Base-by-base conservation (phyloP, 2,797 vertebrate species). In the Esox lucius region DNA sequence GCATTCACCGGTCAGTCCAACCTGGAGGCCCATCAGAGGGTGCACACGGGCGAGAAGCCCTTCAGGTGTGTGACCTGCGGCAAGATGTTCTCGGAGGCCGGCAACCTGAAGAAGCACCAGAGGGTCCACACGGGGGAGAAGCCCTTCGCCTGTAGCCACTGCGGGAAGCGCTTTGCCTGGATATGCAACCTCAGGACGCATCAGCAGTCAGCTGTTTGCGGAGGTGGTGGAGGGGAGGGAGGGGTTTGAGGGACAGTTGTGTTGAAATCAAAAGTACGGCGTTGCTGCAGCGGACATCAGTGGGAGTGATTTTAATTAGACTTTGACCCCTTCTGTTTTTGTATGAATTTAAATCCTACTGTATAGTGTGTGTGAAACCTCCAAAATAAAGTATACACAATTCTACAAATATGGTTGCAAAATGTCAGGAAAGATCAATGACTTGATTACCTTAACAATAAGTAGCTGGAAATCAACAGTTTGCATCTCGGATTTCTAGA, bases 81-180 rank as follows among this genome's bases (percentile, higher is more conserved):
- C 7, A 93, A 92, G 68, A 77, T 84, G 48, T 94, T 93, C 82
- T 90, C 92, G 0, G 92, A 94, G 84, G 92, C 92, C 0, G 93
- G 93, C 5, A 94, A 94, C 79, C 87, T 94, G 42, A 94, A 94
- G 73, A 94, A 94, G 76, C 93, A 94, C 83, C 92, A 93, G 84
- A 82, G 91, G 2, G 91, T 93, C 51, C 93, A 94, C 80, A 93
- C 92, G 0, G 92, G 93, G 46, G 93, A 94, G 82, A 94, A 93
- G 71, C 93, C 93, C 4, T 94, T 87, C 74, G 76, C 80, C 48
- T 94, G 93, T 49, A 73, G 80, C 15, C 85, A 88, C 26, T 94
- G 93, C 35, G 93, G 93, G 12, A 94, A 91, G 75, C 85, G 75
- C 3, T 94, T 94, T 1, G 92, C 92, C 68, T 93, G 92, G 93